Conservation (phyloP, 1,140 invertebrate genomes). For the Drosophila obscura region DNA sequence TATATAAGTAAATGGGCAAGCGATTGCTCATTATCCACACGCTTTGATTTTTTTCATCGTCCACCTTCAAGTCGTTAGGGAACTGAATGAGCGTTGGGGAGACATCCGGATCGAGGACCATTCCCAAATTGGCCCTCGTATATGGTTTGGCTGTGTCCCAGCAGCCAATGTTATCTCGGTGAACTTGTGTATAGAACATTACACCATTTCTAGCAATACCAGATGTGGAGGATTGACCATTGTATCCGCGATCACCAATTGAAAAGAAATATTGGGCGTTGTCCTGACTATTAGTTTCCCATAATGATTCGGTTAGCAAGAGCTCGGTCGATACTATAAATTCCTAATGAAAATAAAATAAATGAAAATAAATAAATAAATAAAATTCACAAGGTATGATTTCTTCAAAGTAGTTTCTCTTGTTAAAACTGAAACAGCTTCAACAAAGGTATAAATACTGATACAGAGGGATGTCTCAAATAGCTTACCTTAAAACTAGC, state of each 20-base stretch:
- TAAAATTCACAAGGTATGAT: too few species aligned
- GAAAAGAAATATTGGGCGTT: slow-evolving; percentile 86
- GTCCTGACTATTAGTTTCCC: slow-evolving; percentile 84
- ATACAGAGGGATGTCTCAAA: too few species aligned
- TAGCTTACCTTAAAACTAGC: slow-evolving; percentile 86
- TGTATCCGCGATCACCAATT: slow-evolving; percentile 86
- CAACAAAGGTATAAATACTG: too few species aligned
- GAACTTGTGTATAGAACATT: slow-evolving; percentile 91
- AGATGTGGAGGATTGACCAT: slow-evolving; percentile 89
- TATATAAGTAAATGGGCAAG: slow-evolving; percentile 90
- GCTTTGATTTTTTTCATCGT: slow-evolving; percentile 87
- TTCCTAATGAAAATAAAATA: slow-evolving; percentile 83
- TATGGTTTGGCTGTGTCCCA: slow-evolving; percentile 91
- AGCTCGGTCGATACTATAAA: slow-evolving; percentile 89
- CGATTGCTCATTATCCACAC: slow-evolving; percentile 91
- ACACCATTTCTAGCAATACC: slow-evolving; percentile 89
- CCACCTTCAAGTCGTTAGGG: slow-evolving; percentile 91
- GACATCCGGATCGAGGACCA: slow-evolving; percentile 85
- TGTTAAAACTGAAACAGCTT: too few species aligned
- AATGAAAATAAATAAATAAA: background rate
- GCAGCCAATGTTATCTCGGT: slow-evolving; percentile 89
- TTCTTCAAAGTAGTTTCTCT: too few species aligned
- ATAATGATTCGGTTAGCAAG: slow-evolving; percentile 86
- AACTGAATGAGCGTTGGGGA: slow-evolving; percentile 87
- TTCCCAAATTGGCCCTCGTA: slow-evolving; percentile 85